Conservation (phyloP, 2,113 vertebrate genomes). For the Mesocricetus auratus region DNA sequence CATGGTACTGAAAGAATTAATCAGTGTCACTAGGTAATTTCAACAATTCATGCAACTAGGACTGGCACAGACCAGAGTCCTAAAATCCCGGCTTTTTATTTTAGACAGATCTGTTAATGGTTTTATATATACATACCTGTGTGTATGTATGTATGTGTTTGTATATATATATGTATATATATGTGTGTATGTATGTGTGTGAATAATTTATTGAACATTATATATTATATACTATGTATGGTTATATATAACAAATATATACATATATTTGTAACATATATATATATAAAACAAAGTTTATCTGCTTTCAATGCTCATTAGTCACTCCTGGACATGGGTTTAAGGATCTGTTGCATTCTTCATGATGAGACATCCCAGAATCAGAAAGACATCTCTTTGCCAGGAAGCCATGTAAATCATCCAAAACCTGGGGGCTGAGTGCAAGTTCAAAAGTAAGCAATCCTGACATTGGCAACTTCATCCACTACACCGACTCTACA, state of each 20-base stretch:
- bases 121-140: background rate
- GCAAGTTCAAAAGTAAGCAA: background rate
- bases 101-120: background rate
- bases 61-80: background rate
- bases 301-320: background rate
- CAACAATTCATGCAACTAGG: background rate
- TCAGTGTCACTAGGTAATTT: background rate
- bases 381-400: background rate
- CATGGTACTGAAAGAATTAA: background rate
- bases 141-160: rapidly evolving
- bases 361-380: background rate
- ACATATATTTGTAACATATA: background rate
- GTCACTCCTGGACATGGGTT: conserved; percentile 6
- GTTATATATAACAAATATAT: background rate
- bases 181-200: background rate
- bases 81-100: background rate
- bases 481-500: conserved; percentile 1
- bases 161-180: background rate
- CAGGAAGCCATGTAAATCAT: background rate
- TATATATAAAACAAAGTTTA: background rate
- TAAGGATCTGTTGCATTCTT: background rate
- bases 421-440: background rate
- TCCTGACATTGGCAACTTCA: background rate
- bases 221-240: background rate
- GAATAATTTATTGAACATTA: background rate